Base-by-base conservation (phyloP, 1,140 invertebrate genomes). In the Neotoxoptera formosana region DNA sequence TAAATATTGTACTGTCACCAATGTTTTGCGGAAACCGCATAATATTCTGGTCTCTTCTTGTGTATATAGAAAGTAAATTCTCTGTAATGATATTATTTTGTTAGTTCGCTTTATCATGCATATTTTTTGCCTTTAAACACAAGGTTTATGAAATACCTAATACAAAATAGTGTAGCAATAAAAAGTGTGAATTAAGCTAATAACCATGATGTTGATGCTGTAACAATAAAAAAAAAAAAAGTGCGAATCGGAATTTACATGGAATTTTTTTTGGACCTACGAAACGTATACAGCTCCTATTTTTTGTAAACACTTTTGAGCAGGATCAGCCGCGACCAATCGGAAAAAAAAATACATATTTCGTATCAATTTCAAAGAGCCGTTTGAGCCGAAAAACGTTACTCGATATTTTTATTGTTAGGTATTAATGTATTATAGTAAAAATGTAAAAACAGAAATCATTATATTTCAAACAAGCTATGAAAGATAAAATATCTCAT, bases 1-100 rank as follows among this genome's bases (percentile, higher is more conserved):
- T 92, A 92, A 92, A 92, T 92, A 53, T 92, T 92, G 76, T 92
- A 36, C 91, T 51, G 91, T 92, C 76, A 84, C 45, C 47, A n/a
- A 56, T 47, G 91, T 92, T 51, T 92, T 81, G 21, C 91, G 91
- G 67, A 92, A 92, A 92, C 91, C 47, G 47, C 91, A 83, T 81
- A 92, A 34, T 92, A 83, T 48, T 48, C 91, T 25, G 90, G n/a
- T 92, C 3, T 48, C 47, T 48, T 56, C 21, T 91, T 76, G 36
- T 67, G 41, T 21, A 47, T 8, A 87, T 7, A 1, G 86, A 47
- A 86, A 86, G 23, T 47, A 20, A 86, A 86, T 86, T 25, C 45
- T 41, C 23, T 17, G 45, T 47, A 86, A 86, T 86, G 14, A 86
- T 86, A 47, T 86, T 86, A 41, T 86, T 86, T 86, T 1, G 36